These are phyloP conservation scores for Tachina fera DNA, from an alignment of 2,888 invertebrate species.

Conservation along the genomic window DNA sequence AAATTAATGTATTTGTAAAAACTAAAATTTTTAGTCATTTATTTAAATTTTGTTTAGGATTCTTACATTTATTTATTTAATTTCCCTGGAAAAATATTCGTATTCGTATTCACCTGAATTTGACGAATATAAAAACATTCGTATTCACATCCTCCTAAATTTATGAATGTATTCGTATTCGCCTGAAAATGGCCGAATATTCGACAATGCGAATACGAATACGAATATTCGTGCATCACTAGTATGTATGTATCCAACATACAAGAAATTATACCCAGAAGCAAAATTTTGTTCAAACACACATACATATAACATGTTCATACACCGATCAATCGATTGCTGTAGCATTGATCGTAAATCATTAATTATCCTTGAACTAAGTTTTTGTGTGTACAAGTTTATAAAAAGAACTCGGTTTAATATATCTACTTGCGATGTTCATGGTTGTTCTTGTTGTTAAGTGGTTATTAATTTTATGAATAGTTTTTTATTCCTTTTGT, in stretches of 20 bases:
- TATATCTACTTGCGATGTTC: conserved; percentile 42
- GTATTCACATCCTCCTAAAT: too few species aligned
- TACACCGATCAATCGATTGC: conserved; percentile 71
- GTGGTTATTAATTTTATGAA: conserved; percentile 55
- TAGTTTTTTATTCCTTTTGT: conserved; percentile 21
- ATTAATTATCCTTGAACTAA: conserved; percentile 78
- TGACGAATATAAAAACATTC: too few species aligned
- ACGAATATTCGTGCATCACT: too few species aligned
- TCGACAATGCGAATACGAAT: too few species aligned
- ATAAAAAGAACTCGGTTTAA: conserved; percentile 44
- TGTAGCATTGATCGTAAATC: conserved; percentile 78
- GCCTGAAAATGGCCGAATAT: too few species aligned
- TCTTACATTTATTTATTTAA: too few species aligned
- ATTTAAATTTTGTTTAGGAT: too few species aligned
- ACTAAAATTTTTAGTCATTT: too few species aligned
- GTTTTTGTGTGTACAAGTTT: conserved; percentile 10
- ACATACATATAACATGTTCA: conserved; percentile 4
- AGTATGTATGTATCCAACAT: not conserved
- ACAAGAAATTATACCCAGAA: conserved; percentile 42
- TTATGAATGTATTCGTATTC: too few species aligned
- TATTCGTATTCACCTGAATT: too few species aligned
- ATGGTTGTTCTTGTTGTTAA: conserved; percentile 49
- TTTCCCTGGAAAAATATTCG: too few species aligned
- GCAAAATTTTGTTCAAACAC: conserved; percentile 24
- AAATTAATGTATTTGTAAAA: too few species aligned